Evolutionary conservation across 2,113 vertebrate genomes (phyloP), one percentile per base, ranked within the genome.

Genomic region (Ranitomeya variabilis): DNA sequence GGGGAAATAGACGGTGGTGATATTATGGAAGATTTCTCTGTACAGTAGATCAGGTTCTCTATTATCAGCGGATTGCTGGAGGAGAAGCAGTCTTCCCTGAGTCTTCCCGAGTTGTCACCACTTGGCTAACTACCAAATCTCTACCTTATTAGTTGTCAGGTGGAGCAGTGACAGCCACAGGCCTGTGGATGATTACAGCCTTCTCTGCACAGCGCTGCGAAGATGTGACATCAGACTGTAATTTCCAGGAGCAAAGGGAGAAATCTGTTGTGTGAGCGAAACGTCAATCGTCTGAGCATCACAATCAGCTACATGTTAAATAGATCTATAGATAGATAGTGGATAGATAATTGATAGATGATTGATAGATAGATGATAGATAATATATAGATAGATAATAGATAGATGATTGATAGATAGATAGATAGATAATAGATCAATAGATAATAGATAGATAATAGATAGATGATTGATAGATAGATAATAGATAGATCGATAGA

Each of bases 141-240:
- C 73, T 77, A 86, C 85, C 85, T 55, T 86, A 64, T 77, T 86
- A 86, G 85, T 79, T 79, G 85, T 78, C 73, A 87, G 85, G 76
- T 62, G 18, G 60, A 51, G 85, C 73, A 54, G 85, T 54, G 85
- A 80, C 37, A 79, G 85, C 71, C 84, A 37, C 54, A 54, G 74
- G 76, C 37, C 73, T 62, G 57, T 19, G 15, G 55, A 51, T 86
- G 85, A 86, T 86, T 86, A 86, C 73, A 86, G 85, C 85, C 64
- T 87, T 80, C 85, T 87, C 60, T 52, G 52, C 55, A 79, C 31
- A 79, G 60, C 57, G 0, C 31, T 37, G 76, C 51, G 31, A 79
- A 55, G 67, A 79, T 79, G 60, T 86, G 74, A 87, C 85, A 87
- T 45, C 74, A 77, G 74, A 51, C 74, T 86, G 15, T 86, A 51